These are phyloP conservation scores for Trematomus loennbergii DNA, from an alignment of 2,113 vertebrate species.

Conservation along the genomic window DNA sequence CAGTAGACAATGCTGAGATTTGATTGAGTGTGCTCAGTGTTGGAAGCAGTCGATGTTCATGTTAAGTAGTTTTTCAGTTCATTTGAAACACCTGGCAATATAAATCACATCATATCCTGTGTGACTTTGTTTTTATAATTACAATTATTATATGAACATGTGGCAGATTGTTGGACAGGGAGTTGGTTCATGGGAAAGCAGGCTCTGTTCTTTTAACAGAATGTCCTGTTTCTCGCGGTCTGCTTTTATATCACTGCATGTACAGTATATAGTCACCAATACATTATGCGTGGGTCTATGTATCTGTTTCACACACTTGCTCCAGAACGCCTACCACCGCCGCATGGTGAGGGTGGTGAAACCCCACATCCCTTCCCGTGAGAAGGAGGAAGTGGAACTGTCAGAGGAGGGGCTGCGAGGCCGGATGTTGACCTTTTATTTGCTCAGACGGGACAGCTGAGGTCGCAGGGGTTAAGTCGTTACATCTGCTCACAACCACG, in stretches of 20 bases:
- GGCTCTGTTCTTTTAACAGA: neutral
- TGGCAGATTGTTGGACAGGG: neutral
- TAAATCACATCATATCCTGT: neutral
- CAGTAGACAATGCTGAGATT: neutral
- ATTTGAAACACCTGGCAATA: neutral
- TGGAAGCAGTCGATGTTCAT: too few relatives aligned
- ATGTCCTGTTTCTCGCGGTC: neutral
- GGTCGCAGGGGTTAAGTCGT: slow-evolving; percentile 81
- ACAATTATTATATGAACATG: neutral
- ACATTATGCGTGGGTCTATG: neutral
- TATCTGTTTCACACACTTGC: neutral
- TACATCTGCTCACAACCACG: slow-evolving; percentile 77
- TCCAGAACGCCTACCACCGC: neutral
- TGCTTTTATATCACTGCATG: neutral
- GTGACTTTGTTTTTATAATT: neutral
- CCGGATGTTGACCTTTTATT: slow-evolving; percentile 86
- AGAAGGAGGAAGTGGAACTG: slow-evolving; percentile 78
- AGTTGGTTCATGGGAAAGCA: neutral
- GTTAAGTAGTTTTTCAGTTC: neutral
- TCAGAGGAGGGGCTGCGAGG: slow-evolving; percentile 68
- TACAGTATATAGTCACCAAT: neutral
- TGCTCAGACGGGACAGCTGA: slow-evolving; percentile 81
- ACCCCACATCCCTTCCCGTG: slow-evolving; percentile 36
- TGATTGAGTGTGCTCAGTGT: neutral
- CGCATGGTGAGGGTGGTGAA: slow-evolving; percentile 20